These are phyloP conservation scores for Herpailurus yagouaroundi DNA, from an alignment of 2,113 vertebrate genomes.

Conservation along the genomic window DNA sequence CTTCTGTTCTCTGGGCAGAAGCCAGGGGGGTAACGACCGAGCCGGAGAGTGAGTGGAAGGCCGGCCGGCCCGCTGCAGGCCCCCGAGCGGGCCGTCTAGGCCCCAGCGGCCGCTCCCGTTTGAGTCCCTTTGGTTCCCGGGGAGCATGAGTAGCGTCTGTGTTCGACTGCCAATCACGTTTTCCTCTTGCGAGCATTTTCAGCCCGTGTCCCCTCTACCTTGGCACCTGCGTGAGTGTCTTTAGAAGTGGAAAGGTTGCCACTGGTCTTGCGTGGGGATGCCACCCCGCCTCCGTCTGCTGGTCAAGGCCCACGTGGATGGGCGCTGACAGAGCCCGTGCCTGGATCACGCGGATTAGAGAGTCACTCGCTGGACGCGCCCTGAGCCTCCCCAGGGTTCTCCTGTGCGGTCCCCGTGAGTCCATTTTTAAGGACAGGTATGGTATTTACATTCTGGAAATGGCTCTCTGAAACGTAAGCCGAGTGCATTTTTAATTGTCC, in stretches of 20 bases:
- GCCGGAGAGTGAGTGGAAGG: rapidly evolving
- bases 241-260: background rate
- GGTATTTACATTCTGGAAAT: background rate
- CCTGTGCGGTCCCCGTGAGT: background rate
- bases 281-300: rapidly evolving
- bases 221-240: background rate
- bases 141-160: rapidly evolving
- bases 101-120: rapidly evolving
- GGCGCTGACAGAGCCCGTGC: background rate
- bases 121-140: rapidly evolving
- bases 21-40: rapidly evolving
- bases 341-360: background rate
- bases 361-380: background rate
- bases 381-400: background rate
- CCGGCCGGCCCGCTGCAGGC: rapidly evolving
- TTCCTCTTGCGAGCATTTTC: rapidly evolving
- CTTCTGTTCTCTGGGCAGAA: rapidly evolving
- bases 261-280: rapidly evolving
- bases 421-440: background rate
- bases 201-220: rapidly evolving
- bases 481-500: background rate
- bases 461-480: background rate
- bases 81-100: background rate
- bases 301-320: rapidly evolving
- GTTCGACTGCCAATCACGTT: rapidly evolving